Conservation (phyloP, 2,888 invertebrate genomes). For the Brachyptera risi region DNA sequence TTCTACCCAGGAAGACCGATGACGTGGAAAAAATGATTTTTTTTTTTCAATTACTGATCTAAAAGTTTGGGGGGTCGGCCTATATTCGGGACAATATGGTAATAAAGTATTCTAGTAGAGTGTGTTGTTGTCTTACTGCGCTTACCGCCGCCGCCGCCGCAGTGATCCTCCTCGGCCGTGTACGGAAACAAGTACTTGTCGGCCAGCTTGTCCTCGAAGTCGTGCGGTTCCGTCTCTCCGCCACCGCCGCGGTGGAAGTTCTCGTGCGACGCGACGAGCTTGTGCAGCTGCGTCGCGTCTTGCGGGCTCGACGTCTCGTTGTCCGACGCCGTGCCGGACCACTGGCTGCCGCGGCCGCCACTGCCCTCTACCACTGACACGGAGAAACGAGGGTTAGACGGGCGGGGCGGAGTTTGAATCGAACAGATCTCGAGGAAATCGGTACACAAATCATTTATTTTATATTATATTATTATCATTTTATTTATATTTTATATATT, state of each 20-base stretch:
- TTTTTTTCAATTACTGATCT: no score
- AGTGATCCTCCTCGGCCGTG: slow-evolving; percentile 76
- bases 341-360: slow-evolving; percentile 52
- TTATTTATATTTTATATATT: no score
- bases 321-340: slow-evolving; percentile 77
- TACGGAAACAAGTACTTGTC: slow-evolving; percentile 77
- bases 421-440: no score
- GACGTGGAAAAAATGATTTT: no score
- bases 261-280: slow-evolving; percentile 33
- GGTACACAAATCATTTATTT: no score
- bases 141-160: slow-evolving; percentile 41
- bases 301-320: slow-evolving; percentile 49
- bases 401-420: no score
- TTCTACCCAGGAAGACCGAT: no score
- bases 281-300: slow-evolving; percentile 21
- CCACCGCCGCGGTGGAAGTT: slow-evolving; percentile 35
- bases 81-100: no score
- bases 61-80: no score
- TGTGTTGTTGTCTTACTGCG: no score
- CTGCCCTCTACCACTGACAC: slow-evolving; percentile 14
- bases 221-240: slow-evolving; percentile 47
- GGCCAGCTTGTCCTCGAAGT: slow-evolving; percentile 61
- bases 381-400: not conserved
- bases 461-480: no score
- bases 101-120: no score